Conservation (phyloP, 2,113 vertebrate species). For the Meriones unguiculatus region DNA sequence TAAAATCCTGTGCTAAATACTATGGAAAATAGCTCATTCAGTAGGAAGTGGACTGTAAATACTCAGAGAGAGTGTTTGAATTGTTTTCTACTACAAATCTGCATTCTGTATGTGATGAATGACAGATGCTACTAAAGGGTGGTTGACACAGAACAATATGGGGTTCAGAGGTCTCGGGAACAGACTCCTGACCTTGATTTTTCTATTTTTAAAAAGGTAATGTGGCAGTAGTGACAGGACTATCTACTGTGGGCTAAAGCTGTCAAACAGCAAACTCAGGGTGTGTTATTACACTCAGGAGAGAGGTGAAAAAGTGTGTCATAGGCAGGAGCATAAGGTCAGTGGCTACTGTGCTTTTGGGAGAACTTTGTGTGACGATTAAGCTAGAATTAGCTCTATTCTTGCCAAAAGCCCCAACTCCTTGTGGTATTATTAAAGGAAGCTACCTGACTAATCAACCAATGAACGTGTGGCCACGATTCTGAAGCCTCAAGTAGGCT, state of each 20-base stretch:
- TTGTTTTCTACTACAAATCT: neutral
- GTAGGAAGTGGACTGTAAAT: neutral
- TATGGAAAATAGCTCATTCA: neutral
- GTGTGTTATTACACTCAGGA: constrained; percentile 9
- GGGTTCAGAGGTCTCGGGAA: neutral
- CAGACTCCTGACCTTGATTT: neutral
- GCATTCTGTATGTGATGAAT: neutral
- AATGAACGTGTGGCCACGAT: constrained; percentile 50
- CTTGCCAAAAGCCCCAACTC: constrained; percentile 72
- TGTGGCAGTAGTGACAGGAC: constrained; percentile 1
- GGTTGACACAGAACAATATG: neutral
- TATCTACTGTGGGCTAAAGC: neutral
- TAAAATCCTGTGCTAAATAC: neutral
- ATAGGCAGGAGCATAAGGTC: constrained; percentile 51
- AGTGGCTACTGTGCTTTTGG: constrained; percentile 60
- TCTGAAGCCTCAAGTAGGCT: constrained; percentile 29
- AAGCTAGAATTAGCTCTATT: constrained; percentile 68
- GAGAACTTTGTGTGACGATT: constrained; percentile 65
- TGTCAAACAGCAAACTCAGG: neutral
- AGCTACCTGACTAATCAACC: constrained; percentile 75
- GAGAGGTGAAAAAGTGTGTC: constrained; percentile 12
- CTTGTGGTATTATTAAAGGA: constrained; percentile 69
- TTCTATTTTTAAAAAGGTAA: constrained; percentile 44
- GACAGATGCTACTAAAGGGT: neutral
- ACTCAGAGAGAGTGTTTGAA: neutral